Base-by-base conservation (phyloP, 2,888 invertebrate species). In the Parnassius glacialis region DNA sequence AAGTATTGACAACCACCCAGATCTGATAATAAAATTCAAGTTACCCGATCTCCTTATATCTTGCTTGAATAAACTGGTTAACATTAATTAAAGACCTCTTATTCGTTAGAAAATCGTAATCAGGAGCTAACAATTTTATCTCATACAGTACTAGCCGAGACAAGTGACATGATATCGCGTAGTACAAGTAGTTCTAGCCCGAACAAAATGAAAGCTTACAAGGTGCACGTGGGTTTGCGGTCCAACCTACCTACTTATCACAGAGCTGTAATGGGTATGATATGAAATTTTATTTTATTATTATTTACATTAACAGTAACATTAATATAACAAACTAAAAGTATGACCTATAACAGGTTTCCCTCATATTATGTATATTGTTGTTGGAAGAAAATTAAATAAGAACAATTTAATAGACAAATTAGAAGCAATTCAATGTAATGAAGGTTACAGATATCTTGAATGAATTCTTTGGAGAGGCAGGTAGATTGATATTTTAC, bases 161-260 rank as follows among this genome's bases (percentile, higher is more conserved):
- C 53, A 34, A 48, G 50, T 42, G 51, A 51, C 50, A 50, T 25
- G 54, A n/a, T 50, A 55, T 25, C 48, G 58, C 48, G 55, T 45
- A 58, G 20, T 41, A 55, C 62, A 34, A 53, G 62, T 53, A 51
- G 62, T 51, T n/a, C 20, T 16, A 13, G n/a, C 13, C 10, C 10
- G 57, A 25, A 62, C 54, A 54, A 62, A 62, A 62, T 62, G 62
- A 62, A 62, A 62, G 62, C 58, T 50, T 50, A 55, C 42, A 48
- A 61, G 41, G 9, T 43, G 58, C 62, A 45, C 53, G 54, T 47
- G 47, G 52, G 53, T 50, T 25, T 34, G 34, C 41, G 34, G 51
- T 51, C 41, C 45, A 20, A 45, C 45, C 44, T 45, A 41, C 16
- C 51, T 16, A 12, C 52, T 59, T 62, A 62, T 62, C 62, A 20